Base-by-base conservation (phyloP, 2,888 invertebrate species). In the Micoletzkya japonica region DNA sequence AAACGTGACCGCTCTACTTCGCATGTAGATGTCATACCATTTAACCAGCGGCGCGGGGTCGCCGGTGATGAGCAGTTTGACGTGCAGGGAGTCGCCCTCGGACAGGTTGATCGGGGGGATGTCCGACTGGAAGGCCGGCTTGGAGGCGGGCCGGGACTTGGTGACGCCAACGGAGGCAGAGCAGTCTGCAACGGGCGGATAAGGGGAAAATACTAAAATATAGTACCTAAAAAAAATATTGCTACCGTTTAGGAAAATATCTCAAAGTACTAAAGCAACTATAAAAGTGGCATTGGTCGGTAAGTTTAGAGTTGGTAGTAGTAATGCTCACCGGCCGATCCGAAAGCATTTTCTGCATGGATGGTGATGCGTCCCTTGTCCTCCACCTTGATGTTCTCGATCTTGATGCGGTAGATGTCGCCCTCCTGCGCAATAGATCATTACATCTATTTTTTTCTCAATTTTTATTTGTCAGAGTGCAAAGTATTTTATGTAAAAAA, bases 31-130 rank as follows among this genome's bases (percentile, higher is more conserved):
- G 20, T 20, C 75, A 70, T 72, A 78, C 95, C 95, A 95, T 72
- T 90, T 90, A 59, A 78, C 81, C 60, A 93, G 92, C 0, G 96
- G 95, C 74, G 90, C 89, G 0, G 96, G 96, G 88, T 94, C 93
- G 7, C 93, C 95, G 37, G 92, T 91, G 80, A 95, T 90, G 26
- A 94, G 92, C 28, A 95, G 91, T 82, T 92, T 92, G 77, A 94
- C 87, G 74, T 91, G 91, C 52, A 95, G 89, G 0, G 92, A 91
- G 72, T 92, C 91, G 0, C 94, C 94, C 83, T 93, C 94, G 72
- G 92, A 91, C 4, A 95, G 90, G 36, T 91, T 91, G 82, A 91
- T 90, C 6, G 83, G 78, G 1, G 80, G 72, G 66, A 85, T 74
- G 30, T 82, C 79, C 49, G 81, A 80, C 63, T 82, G 80, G 78